Evolutionary conservation across 2,888 invertebrate species (phyloP), one percentile per base, ranked within the genome.

Genomic region (Noctua fimbriata): DNA sequence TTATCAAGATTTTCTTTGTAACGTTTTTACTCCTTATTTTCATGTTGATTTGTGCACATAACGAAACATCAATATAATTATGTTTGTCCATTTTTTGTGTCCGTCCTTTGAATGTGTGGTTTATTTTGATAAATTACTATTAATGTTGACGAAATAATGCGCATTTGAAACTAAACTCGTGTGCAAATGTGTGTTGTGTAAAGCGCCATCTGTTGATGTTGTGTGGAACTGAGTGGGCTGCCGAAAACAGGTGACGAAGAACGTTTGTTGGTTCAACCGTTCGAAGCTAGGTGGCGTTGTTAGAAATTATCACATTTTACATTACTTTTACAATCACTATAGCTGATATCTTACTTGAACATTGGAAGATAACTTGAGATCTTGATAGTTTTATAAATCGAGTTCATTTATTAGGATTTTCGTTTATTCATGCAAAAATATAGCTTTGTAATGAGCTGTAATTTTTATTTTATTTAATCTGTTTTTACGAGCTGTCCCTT

Each of bases 161-260:
- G 85, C 76, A 76, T 6, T 60, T 58, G 9, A 58, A 63, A 78
- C 24, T 41, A 14, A 52, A 32, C 21, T 70, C 9, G 41, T 63
- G 49, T 58, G 41, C 1, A 16, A 41, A 58, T 36, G 58, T 72
- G 65, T 21, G 44, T 82, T 79, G 63, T 44, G 24, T n/a, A 21
- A 65, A 91, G 86, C 91, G 91, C 91, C 90, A 91, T 91, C 91
- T 91, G 55, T 84, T 76, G 32, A 65, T 69, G 28, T 47, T 10
- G n/a, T 24, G 1, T 52, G 28, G 28, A 81, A 91, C 84, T 82
- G 52, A 58, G n/a, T 66, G 1, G 1, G 12, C n/a, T 14, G 12
- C 10, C 4, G n/a, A 21, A 4, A 65, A 36, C 1, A 21, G 63
- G 12, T 14, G 9, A 9, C 32, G 63, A 1, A 4, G 21, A 12